phyloP scores from a whole-genome alignment of 2,888 invertebrate genomes.

The Catocala nupta region DNA sequence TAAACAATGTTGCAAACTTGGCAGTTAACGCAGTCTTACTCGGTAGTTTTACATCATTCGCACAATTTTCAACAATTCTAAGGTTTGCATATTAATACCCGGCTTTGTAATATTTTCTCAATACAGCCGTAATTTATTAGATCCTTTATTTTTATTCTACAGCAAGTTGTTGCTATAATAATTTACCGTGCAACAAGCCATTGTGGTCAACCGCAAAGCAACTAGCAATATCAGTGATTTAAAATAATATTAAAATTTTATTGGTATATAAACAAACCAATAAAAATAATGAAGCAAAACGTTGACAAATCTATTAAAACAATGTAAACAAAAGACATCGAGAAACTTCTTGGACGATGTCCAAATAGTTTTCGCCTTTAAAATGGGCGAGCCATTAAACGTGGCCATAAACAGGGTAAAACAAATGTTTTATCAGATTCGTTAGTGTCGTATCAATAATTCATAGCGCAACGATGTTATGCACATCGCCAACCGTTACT shows the following conservation, averaged over 20 bases:
- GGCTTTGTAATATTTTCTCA: too few species aligned
- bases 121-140: too few species aligned
- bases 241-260: conserved; percentile 5
- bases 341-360: conserved; percentile 52
- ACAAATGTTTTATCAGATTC: conserved; percentile 83
- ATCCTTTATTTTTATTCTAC: too few species aligned
- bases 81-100: neutral
- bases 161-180: neutral
- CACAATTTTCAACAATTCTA: neutral
- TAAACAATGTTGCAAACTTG: conserved; percentile 2
- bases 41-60: conserved; percentile 1
- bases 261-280: conserved; percentile 15
- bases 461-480: conserved; percentile 80
- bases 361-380: conserved; percentile 58
- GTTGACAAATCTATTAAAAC: conserved; percentile 50
- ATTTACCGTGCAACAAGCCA: neutral
- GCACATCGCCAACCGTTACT: conserved; percentile 83
- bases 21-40: neutral
- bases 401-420: conserved; percentile 72
- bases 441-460: conserved; percentile 82
- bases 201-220: conserved; percentile 1
- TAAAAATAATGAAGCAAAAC: conserved; percentile 34
- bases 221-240: neutral
- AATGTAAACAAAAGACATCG: conserved; percentile 57
- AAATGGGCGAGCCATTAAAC: conserved; percentile 67